Conservation (phyloP, 2,888 invertebrate genomes). For the Polyommatus icarus region DNA sequence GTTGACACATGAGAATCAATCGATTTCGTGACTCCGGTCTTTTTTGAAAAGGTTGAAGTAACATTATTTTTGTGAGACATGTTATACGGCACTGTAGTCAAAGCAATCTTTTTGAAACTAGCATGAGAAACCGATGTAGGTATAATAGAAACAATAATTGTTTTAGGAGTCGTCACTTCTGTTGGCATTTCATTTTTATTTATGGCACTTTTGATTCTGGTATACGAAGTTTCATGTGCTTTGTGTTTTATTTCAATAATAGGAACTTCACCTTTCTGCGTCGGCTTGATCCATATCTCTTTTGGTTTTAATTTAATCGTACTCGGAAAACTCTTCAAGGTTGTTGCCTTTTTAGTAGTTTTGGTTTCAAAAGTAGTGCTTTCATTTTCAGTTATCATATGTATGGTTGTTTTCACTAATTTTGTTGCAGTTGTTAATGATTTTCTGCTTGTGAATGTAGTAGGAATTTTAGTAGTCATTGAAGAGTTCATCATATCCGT, state of each 20-base stretch:
- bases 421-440: slow-evolving; percentile 28
- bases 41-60: slow-evolving; percentile 47
- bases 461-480: slow-evolving; percentile 36
- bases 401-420: slow-evolving; percentile 35
- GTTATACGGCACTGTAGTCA: slow-evolving; percentile 60
- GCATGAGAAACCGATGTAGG: slow-evolving; percentile 73
- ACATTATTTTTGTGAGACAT: slow-evolving; percentile 49
- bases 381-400: slow-evolving; percentile 42
- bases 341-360: slow-evolving; percentile 54
- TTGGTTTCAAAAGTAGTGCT: slow-evolving; percentile 45
- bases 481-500: slow-evolving; percentile 38
- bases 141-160: slow-evolving; percentile 74
- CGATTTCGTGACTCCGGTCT: slow-evolving; percentile 55
- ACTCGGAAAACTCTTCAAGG: slow-evolving; percentile 54
- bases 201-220: slow-evolving; percentile 53
- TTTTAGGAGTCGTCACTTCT: slow-evolving; percentile 67
- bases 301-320: slow-evolving; percentile 70
- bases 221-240: slow-evolving; percentile 50
- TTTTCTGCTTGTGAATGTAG: slow-evolving; percentile 28
- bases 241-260: slow-evolving; percentile 58
- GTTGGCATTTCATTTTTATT: slow-evolving; percentile 53
- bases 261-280: slow-evolving; percentile 73
- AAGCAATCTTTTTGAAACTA: slow-evolving; percentile 68
- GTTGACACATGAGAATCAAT: slow-evolving; percentile 53
- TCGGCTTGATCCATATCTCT: slow-evolving; percentile 75